Evolutionary conservation across 92 coral and sea anemone species (phyloP).

Genomic region (Phenganax marumi): DNA sequence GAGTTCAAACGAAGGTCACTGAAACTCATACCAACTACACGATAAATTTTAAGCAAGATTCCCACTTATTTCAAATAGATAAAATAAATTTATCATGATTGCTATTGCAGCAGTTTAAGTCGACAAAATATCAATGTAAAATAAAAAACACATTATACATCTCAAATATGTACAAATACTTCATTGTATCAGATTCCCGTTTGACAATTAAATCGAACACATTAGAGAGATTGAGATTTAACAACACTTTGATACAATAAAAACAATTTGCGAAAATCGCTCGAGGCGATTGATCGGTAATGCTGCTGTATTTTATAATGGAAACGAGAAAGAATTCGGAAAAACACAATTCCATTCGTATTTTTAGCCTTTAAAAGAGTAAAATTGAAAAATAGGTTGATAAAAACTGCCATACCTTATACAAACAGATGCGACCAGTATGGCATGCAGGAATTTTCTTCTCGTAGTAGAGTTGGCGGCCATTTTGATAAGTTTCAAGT

Average conservation of each 20-base stretch:
- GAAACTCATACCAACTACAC: not conserved
- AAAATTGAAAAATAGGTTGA: not conserved
- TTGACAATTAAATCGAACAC: not conserved
- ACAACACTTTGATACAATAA: not conserved
- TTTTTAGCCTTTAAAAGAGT: not conserved
- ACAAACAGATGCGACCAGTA: not conserved
- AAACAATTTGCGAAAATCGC: not conserved
- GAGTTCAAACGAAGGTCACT: conserved; percentile 1
- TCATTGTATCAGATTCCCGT: not conserved
- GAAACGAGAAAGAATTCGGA: not conserved
- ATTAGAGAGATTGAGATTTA: not conserved
- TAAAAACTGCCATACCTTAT: conserved; percentile 15
- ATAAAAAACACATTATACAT: not conserved
- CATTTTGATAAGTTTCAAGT: not conserved
- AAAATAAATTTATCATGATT: not conserved
- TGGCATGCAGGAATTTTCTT: not conserved
- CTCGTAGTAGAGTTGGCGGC: not conserved
- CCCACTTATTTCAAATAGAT: not conserved
- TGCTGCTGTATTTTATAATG: not conserved
- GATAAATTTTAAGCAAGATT: not conserved
- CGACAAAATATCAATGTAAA: not conserved
- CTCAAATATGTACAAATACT: not conserved
- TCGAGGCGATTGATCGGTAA: not conserved
- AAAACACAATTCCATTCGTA: not conserved
- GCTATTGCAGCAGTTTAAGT: not conserved